Evolutionary conservation across 2,113 vertebrate species (phyloP).

Genomic region (Elachura formosa): DNA sequence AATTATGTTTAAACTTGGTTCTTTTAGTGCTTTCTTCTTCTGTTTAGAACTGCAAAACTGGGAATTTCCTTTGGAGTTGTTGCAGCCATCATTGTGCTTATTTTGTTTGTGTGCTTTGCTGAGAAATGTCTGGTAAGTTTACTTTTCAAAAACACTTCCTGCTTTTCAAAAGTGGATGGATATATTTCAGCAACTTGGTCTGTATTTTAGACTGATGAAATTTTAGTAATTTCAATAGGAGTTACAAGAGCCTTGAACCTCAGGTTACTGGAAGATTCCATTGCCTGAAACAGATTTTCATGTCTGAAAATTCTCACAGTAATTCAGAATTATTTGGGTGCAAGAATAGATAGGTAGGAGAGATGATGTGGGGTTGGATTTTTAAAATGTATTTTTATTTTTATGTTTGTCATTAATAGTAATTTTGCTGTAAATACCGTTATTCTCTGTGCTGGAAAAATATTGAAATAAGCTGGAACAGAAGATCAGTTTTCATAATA

Average conservation of each 20-base stretch:
- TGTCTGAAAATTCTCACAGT: not conserved
- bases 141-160: not conserved
- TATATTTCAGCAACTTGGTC: not conserved
- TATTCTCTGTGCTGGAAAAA: not conserved
- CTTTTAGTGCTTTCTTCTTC: not conserved
- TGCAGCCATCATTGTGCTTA: conserved; percentile 76
- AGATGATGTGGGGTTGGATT: not conserved
- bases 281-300: not conserved
- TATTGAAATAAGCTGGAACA: not conserved
- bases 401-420: not conserved
- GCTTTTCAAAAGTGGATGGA: not conserved
- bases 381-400: not conserved
- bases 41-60: conserved; percentile 70
- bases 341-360: not conserved
- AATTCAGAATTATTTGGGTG: not conserved
- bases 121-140: conserved; percentile 83
- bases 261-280: not conserved
- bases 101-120: conserved; percentile 83
- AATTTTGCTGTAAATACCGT: not conserved
- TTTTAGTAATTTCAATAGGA: not conserved
- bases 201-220: not conserved
- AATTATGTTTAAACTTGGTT: not conserved
- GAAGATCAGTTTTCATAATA: not conserved
- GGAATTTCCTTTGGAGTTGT: conserved; percentile 80
- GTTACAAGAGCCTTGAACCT: not conserved